phyloP scores from a whole-genome alignment of 2,113 vertebrate species.

The Sinosuthora webbiana region DNA sequence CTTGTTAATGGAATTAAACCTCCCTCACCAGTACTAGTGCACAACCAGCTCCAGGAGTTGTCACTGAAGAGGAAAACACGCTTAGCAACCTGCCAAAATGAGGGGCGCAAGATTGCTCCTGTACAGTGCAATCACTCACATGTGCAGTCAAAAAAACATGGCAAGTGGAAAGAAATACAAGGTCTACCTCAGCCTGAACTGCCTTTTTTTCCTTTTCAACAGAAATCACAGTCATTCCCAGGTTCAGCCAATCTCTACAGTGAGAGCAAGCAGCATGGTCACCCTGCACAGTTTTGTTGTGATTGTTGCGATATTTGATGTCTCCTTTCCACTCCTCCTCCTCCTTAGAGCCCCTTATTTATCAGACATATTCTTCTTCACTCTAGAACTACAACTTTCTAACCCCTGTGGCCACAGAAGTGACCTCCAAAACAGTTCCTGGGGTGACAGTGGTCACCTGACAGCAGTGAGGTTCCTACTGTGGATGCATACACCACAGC shows the following conservation, averaged over 20 bases:
- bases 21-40: fast-evolving
- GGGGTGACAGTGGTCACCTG: background rate
- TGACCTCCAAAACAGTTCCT: background rate
- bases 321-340: background rate
- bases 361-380: background rate
- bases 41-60: background rate
- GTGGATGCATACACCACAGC: background rate
- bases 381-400: background rate
- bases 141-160: background rate
- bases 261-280: background rate
- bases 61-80: background rate
- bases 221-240: background rate
- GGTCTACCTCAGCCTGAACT: background rate
- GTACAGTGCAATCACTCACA: fast-evolving
- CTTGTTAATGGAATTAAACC: background rate
- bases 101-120: background rate
- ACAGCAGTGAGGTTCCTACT: background rate
- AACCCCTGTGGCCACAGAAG: background rate
- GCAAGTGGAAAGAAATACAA: background rate
- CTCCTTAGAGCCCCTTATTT: background rate
- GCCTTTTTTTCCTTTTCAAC: background rate
- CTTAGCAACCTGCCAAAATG: background rate
- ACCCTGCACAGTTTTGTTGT: background rate
- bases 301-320: background rate
- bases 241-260: background rate